Evolutionary conservation across 1,140 invertebrate genomes (phyloP), one percentile per base, ranked within the genome.

Genomic region (Aphis craccivora): DNA sequence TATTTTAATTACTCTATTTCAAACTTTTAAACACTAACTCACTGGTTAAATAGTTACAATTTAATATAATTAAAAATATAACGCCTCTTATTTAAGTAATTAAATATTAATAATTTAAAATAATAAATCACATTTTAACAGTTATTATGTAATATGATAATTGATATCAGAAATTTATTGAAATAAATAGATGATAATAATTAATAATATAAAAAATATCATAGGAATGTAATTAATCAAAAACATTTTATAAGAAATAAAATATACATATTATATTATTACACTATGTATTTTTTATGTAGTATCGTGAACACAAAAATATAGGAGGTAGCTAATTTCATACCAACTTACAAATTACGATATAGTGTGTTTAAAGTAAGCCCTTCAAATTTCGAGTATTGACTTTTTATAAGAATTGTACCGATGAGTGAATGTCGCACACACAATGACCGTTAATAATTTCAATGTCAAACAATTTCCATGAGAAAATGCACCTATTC

Each of bases 361-460:
- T 76, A 55, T 89, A 40, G 22, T 83, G 45, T 83, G 45, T 22
- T 30, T 45, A 81, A 51, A 7, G 81, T 20, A 81, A 45, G 90
- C 90, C 90, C 90, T 91, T 91, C 90, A 91, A 91, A 48, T 81
- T 48, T 91, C n/a, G 4, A 91, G 45, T 91, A 45, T 91, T 83
- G 90, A 91, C n/a, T 83, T 2, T 81, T 51, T 91, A 81, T 55
- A 40, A 89, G 87, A 89, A 53, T 76, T 76, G 45, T 90, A n/a
- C 60, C 9, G 30, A 40, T 18, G 7, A 91, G 55, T 91, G 55
- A 91, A 45, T 48, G 45, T 67, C 43, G 30, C 55, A 37, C 22
- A 91, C 37, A 91, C 55, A 76, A 76, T 91, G 90, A 76, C 90
- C 55, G 90, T 40, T 76, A 25, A 89, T 23, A 23, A 89, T 89